Evolutionary conservation across 2,888 invertebrate genomes (phyloP).

Genomic region (Rhingia rostrata): DNA sequence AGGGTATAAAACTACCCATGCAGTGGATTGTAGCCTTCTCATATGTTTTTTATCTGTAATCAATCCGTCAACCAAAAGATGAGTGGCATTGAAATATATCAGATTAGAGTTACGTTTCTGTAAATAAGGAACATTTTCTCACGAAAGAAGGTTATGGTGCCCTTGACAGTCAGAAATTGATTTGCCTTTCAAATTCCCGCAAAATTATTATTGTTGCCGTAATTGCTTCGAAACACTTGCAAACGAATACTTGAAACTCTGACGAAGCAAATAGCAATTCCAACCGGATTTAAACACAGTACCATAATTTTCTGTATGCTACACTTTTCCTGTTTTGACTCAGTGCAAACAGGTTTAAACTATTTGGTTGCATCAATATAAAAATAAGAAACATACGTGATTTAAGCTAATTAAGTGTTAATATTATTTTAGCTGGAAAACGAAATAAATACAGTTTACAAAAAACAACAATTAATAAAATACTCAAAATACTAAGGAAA

Average conservation of each 20-base stretch:
- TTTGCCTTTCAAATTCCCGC: slow-evolving; percentile 27
- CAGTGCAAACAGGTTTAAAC: slow-evolving; percentile 50
- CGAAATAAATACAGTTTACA: slow-evolving; percentile 17
- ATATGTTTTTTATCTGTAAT: too few relatives aligned
- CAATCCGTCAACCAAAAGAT: too few relatives aligned
- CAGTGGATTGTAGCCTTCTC: too few relatives aligned
- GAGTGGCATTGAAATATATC: slow-evolving; percentile 44
- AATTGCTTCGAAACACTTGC: slow-evolving; percentile 29
- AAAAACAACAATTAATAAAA: slow-evolving; percentile 48
- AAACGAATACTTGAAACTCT: slow-evolving; percentile 9
- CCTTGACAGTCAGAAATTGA: slow-evolving; percentile 44
- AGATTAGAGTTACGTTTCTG: slow-evolving; percentile 1
- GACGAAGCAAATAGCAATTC: slow-evolving; percentile 18
- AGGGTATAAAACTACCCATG: too few relatives aligned
- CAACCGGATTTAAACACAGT: slow-evolving; percentile 45
- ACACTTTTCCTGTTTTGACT: slow-evolving; percentile 32
- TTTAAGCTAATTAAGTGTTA: slow-evolving; percentile 37
- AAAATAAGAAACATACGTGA: slow-evolving; percentile 32
- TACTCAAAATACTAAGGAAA: slow-evolving; percentile 50
- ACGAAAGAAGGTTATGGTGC: slow-evolving; percentile 43
- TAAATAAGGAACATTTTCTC: background rate
- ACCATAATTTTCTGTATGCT: slow-evolving; percentile 23
- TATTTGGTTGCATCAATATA: slow-evolving; percentile 40
- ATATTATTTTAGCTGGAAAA: slow-evolving; percentile 18
- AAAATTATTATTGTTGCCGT: slow-evolving; percentile 27